Conservation (phyloP, 2,888 invertebrate genomes). For the Pyrgus malvae region DNA sequence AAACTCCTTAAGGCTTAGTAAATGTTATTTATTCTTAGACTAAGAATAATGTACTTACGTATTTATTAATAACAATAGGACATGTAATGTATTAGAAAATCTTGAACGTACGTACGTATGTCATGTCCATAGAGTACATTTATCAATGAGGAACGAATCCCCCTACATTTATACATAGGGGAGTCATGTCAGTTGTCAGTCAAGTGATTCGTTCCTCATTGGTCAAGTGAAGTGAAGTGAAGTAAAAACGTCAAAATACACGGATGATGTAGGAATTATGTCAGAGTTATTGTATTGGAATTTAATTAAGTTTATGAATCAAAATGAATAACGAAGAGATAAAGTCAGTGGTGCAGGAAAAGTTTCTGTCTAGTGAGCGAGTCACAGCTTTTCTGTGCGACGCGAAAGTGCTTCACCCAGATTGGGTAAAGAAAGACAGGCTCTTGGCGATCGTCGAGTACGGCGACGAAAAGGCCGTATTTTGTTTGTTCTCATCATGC, state of each 20-base stretch:
- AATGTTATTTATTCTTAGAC: too few relatives aligned
- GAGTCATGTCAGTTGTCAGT: background rate
- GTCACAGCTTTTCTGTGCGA: slow-evolving; percentile 72
- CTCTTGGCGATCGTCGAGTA: slow-evolving; percentile 73
- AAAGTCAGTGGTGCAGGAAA: slow-evolving; percentile 73
- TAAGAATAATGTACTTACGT: too few relatives aligned
- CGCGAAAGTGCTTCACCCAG: slow-evolving; percentile 73
- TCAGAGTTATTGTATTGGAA: slow-evolving; percentile 25
- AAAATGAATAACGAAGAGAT: slow-evolving; percentile 77
- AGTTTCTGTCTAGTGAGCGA: slow-evolving; percentile 72
- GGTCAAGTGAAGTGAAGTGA: background rate
- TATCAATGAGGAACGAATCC: too few relatives aligned
- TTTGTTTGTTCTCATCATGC: slow-evolving; percentile 78
- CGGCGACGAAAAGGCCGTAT: slow-evolving; percentile 77
- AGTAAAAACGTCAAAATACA: slow-evolving; percentile 7
- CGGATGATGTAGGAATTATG: slow-evolving; percentile 26
- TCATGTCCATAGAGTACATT: too few relatives aligned
- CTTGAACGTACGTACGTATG: too few relatives aligned
- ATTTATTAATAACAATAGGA: too few relatives aligned
- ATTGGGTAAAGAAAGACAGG: slow-evolving; percentile 73
- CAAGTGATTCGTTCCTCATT: background rate
- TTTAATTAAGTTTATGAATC: slow-evolving; percentile 39
- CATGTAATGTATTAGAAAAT: too few relatives aligned
- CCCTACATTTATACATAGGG: too few relatives aligned
- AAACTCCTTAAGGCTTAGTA: too few relatives aligned